Percentiles rank a stretch among this genome's conserved stretches.
phyloP scores from a whole-genome alignment of 23 tunicate species.

The Styela clava region DNA sequence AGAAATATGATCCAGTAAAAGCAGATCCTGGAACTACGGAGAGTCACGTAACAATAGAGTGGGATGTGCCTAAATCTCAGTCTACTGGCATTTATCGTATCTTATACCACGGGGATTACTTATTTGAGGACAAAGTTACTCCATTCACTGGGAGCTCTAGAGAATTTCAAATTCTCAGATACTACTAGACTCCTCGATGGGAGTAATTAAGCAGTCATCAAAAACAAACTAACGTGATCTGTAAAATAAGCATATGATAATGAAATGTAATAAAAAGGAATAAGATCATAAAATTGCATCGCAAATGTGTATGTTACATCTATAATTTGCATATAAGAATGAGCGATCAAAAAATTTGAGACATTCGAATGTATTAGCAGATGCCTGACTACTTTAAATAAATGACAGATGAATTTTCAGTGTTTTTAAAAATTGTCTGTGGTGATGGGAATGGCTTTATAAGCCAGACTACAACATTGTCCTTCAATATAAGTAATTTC shows the following conservation, averaged over 20 bases:
- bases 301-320: neutral
- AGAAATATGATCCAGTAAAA: neutral
- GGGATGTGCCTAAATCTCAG: constrained; percentile 13
- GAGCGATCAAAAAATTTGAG: no score
- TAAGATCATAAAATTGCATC: neutral
- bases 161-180: constrained; percentile 15
- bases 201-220: neutral
- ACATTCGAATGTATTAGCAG: no score
- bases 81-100: constrained; percentile 7
- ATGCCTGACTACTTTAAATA: no score
- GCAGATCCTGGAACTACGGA: constrained; percentile 19
- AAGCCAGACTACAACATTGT: no score
- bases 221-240: neutral
- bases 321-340: no score
- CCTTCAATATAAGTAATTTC: no score
- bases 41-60: constrained; percentile 29
- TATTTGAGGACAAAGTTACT: neutral
- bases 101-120: constrained; percentile 19
- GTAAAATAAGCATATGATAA: neutral
- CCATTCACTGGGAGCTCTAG: constrained; percentile 11
- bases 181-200: neutral
- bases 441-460: no score
- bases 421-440: no score
- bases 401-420: no score
- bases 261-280: neutral